These are phyloP conservation scores for Galago senegalensis DNA, from an alignment of 2,797 vertebrate genomes.

Conservation along the genomic window DNA sequence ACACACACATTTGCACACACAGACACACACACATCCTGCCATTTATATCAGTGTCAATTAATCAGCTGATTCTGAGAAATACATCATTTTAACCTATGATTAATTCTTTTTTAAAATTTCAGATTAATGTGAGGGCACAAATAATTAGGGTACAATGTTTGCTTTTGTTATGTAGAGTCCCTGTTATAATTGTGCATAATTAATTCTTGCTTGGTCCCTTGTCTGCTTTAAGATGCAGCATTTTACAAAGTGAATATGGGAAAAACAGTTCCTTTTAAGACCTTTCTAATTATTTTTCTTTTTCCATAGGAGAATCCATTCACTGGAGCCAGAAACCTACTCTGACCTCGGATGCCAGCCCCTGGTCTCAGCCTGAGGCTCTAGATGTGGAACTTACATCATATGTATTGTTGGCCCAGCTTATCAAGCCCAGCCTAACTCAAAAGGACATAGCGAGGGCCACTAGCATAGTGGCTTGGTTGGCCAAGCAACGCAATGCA, in stretches of 20 bases:
- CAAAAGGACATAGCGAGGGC: conserved; percentile 88
- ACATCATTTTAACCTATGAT: neutral
- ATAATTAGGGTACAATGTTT: no score
- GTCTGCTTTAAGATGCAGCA: neutral
- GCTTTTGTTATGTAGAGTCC: no score
- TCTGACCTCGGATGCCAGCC: neutral
- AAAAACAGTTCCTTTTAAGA: neutral
- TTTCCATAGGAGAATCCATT: conserved; percentile 67
- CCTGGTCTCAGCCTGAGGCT: conserved; percentile 78
- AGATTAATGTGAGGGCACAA: no score
- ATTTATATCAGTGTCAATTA: neutral
- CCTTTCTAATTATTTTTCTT: neutral
- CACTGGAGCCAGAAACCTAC: conserved; percentile 79
- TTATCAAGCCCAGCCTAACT: conserved; percentile 86
- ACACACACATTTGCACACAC: neutral
- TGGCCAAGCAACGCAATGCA: conserved; percentile 92
- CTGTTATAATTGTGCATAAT: neutral
- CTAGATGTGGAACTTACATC: conserved; percentile 94
- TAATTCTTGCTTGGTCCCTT: neutral
- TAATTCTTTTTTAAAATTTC: neutral
- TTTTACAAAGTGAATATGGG: conserved; percentile 16
- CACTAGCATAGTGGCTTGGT: conserved; percentile 90
- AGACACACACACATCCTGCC: neutral
- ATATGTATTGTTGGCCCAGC: conserved; percentile 91
- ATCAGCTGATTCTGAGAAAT: conserved; percentile 18